These are phyloP conservation scores for Apodemia mormo DNA, from an alignment of 2,888 invertebrate species.

Conservation along the genomic window DNA sequence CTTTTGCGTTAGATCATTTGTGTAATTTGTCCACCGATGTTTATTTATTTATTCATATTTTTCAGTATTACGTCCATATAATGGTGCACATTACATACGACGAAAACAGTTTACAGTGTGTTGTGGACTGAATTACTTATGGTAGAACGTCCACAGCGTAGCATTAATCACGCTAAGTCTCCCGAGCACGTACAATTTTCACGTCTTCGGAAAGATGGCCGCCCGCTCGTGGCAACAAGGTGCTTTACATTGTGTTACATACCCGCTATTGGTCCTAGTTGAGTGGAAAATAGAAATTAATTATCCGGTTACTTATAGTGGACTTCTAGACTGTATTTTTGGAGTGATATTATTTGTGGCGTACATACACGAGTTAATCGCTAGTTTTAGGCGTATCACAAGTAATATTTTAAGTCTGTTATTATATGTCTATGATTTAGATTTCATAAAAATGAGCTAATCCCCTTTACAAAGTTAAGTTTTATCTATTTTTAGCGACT, in stretches of 20 bases:
- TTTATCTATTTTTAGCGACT: no score
- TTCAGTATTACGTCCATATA: no score
- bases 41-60: no score
- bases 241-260: conserved; percentile 14
- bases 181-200: conserved; percentile 35
- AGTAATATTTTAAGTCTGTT: no score
- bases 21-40: no score
- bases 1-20: no score
- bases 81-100: not conserved
- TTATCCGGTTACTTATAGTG: not conserved
- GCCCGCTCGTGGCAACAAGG: conserved; percentile 13
- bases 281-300: conserved; percentile 4
- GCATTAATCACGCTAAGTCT: conserved; percentile 36
- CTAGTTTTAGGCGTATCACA: no score
- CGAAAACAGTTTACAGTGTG: conserved; percentile 14
- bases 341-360: no score
- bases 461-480: no score
- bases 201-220: conserved; percentile 26
- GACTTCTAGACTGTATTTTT: not conserved
- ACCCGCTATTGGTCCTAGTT: not conserved
- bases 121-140: conserved; percentile 30
- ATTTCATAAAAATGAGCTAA: no score
- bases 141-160: conserved; percentile 29
- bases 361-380: no score
- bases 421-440: no score